Conservation (phyloP, 2,113 vertebrate species). For the Hippocampus mohnikei region DNA sequence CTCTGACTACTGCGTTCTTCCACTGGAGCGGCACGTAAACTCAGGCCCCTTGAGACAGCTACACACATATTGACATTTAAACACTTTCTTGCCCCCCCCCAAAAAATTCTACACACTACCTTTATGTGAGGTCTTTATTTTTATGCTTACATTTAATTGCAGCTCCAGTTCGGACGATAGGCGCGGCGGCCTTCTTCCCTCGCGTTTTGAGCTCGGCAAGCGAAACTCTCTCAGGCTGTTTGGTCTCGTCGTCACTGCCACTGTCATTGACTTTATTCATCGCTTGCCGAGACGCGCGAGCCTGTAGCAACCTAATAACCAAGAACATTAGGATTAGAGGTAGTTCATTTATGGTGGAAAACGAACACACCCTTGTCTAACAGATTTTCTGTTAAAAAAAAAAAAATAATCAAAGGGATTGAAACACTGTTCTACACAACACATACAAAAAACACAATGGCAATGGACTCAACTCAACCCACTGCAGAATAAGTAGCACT, state of each 20-base stretch:
- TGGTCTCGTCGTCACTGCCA: conserved; percentile 49
- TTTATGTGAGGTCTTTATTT: background rate
- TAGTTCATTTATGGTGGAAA: background rate
- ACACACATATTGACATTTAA: background rate
- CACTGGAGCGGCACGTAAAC: conserved; percentile 52
- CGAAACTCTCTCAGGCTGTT: conserved; percentile 75
- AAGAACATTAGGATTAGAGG: background rate
- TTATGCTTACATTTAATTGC: conserved; percentile 75
- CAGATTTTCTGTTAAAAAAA: too few relatives aligned
- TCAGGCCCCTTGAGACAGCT: conserved; percentile 73
- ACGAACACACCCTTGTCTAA: background rate
- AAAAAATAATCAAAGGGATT: too few relatives aligned
- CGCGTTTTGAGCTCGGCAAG: conserved; percentile 83
- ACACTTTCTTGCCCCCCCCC: background rate
- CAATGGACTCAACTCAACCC: too few relatives aligned
- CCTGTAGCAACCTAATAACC: conserved; percentile 82
- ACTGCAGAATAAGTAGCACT: too few relatives aligned
- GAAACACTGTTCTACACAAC: too few relatives aligned
- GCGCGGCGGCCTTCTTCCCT: conserved; percentile 82
- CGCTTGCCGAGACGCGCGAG: conserved; percentile 84
- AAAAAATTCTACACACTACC: background rate
- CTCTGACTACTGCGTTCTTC: conserved; percentile 44
- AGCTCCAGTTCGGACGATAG: conserved; percentile 77
- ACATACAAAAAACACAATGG: too few relatives aligned
- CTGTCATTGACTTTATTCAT: conserved; percentile 74